Percentiles rank a stretch among this genome's conserved stretches.
Conservation (phyloP, 2,113 vertebrate genomes). For the Cottus gobio region DNA sequence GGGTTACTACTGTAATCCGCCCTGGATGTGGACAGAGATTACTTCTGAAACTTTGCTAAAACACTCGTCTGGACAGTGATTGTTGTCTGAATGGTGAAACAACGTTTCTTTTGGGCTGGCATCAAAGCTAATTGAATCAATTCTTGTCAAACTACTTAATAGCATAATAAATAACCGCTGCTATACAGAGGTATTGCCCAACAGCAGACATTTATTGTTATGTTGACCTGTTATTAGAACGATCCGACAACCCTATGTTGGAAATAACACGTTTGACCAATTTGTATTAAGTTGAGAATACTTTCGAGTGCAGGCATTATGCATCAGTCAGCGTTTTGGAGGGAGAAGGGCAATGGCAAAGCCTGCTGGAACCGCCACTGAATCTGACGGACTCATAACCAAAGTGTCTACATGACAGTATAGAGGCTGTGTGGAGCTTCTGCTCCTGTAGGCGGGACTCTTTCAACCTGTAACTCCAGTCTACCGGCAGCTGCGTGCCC, state of each 20-base stretch:
- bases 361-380: constrained; percentile 15
- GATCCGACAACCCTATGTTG: not conserved
- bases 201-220: not conserved
- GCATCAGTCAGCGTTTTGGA: not conserved
- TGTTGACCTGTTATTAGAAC: not conserved
- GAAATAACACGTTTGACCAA: constrained; percentile 2
- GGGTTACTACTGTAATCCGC: too few relatives aligned
- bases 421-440: constrained; percentile 34
- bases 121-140: not conserved
- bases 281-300: constrained; percentile 19
- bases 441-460: constrained; percentile 60
- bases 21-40: too few relatives aligned
- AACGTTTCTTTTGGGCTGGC: too few relatives aligned
- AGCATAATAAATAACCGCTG: not conserved
- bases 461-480: constrained; percentile 81
- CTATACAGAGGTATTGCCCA: not conserved
- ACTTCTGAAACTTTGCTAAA: too few relatives aligned
- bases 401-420: constrained; percentile 3
- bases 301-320: constrained; percentile 11
- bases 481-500: constrained; percentile 83
- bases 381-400: constrained; percentile 36
- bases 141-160: not conserved
- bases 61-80: too few relatives aligned
- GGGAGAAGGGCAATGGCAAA: not conserved
- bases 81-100: too few relatives aligned